Evolutionary conservation across 2,888 invertebrate species (phyloP), one percentile per base, ranked within the genome.

Genomic region (Parnassius glacialis): DNA sequence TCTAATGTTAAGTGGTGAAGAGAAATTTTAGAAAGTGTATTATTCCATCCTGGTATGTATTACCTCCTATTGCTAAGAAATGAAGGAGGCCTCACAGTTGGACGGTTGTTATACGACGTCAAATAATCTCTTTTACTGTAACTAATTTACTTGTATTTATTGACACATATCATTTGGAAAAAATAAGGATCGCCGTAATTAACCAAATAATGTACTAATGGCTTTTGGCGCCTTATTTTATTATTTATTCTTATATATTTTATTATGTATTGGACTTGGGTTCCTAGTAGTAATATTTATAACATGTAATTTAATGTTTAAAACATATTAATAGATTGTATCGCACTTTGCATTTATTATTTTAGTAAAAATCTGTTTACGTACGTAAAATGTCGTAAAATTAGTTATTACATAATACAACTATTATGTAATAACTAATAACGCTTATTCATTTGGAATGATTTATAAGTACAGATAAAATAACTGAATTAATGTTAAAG

Each of bases 201-300:
- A 34, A 7, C 34, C 34, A 7, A 34, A 34, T 34, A 34, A 7
- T 34, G 7, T 34, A 34, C 34, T 34, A 34, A 34, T 34, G 34
- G 34, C 5, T 7, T 34, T 34, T 7, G 7, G 34, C 5, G 34
- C 34, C 34, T 7, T 34, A 34, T 34, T 34, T 34, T 34, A 34
- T 34, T 34, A 34, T 34, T 7, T 34, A 34, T 7, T 34, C 0
- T 1, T 34, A 34, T 34, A 7, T 34, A 34, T 34, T 34, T 7
- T 1, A 34, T 34, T 34, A 34, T 34, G 7, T 34, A 34, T 34
- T 34, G 5, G 34, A 7, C 11, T 25, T 56, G 25, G 47, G 57
- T 57, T 62, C 62, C 53, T 57, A 62, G 48, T 52, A 57, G 34
- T 52, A 52, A 58, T 56, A 47, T 52, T 58, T 59, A 61, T 42